Conservation (phyloP, 2,113 vertebrate genomes). For the Corythaixoides concolor region DNA sequence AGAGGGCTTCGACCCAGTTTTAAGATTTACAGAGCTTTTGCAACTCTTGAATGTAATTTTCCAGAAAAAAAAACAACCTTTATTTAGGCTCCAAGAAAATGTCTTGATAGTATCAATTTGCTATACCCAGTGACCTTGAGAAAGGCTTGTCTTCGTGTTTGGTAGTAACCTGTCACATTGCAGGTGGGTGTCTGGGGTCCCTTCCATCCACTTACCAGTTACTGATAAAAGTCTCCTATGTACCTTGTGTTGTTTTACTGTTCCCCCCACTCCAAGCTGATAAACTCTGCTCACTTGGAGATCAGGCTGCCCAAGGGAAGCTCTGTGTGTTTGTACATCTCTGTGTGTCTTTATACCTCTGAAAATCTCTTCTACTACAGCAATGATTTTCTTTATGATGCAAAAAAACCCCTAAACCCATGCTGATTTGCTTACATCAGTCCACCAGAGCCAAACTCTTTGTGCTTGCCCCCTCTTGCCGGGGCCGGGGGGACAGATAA, state of each 20-base stretch:
- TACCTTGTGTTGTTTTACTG: background rate
- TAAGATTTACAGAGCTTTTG: background rate
- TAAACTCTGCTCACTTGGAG: background rate
- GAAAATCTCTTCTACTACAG: background rate
- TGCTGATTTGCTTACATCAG: background rate
- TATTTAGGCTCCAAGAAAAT: background rate
- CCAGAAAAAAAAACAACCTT: background rate
- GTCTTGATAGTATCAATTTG: background rate
- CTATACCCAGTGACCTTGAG: background rate
- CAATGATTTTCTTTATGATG: background rate
- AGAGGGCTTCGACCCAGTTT: background rate
- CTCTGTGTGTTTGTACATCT: background rate
- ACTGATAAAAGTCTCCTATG: background rate
- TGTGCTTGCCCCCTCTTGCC: background rate
- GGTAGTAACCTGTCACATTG: background rate
- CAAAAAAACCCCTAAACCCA: no score
- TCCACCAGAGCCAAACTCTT: background rate
- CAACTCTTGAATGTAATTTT: background rate
- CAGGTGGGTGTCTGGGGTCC: background rate
- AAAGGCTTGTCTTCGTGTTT: background rate
- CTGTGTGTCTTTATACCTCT: background rate
- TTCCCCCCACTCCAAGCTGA: background rate
- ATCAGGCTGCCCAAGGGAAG: background rate
- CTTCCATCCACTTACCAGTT: background rate
- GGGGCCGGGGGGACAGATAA: background rate